phyloP scores from a whole-genome alignment of 2,113 vertebrate genomes.

The Oncorhynchus kisutch region DNA sequence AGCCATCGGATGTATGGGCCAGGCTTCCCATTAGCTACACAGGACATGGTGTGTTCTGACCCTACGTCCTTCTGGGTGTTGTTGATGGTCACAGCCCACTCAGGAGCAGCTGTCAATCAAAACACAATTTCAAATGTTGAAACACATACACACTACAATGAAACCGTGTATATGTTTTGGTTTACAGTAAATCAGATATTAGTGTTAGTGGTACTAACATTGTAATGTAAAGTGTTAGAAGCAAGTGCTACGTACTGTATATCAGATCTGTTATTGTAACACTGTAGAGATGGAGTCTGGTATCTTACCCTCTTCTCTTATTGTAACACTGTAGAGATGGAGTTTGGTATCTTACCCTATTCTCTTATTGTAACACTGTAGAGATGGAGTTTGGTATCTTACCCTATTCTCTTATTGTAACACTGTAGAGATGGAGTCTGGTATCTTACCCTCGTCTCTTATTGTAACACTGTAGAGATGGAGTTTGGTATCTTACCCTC shows the following conservation, averaged over 20 bases:
- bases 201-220: background rate
- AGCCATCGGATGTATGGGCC: conserved; percentile 91
- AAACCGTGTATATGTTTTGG: too few species aligned
- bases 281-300: background rate
- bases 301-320: conserved; percentile 75
- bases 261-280: background rate
- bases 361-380: background rate
- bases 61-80: conserved; percentile 95
- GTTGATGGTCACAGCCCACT: conserved; percentile 97
- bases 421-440: background rate
- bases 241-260: too few species aligned
- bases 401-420: background rate
- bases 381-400: too few species aligned
- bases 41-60: conserved; percentile 91
- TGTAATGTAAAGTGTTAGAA: background rate
- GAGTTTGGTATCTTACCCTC: too few species aligned
- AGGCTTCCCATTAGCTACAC: conserved; percentile 88
- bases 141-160: background rate
- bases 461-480: background rate
- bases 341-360: too few species aligned
- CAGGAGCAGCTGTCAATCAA: conserved; percentile 81
- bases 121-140: background rate
- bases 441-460: too few species aligned
- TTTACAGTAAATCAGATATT: background rate
- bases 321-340: too few species aligned